Percentiles rank a stretch among this genome's conserved stretches.
These are phyloP conservation scores for Euglossa dilemma DNA, from an alignment of 1,140 invertebrate genomes.

Conservation along the genomic window DNA sequence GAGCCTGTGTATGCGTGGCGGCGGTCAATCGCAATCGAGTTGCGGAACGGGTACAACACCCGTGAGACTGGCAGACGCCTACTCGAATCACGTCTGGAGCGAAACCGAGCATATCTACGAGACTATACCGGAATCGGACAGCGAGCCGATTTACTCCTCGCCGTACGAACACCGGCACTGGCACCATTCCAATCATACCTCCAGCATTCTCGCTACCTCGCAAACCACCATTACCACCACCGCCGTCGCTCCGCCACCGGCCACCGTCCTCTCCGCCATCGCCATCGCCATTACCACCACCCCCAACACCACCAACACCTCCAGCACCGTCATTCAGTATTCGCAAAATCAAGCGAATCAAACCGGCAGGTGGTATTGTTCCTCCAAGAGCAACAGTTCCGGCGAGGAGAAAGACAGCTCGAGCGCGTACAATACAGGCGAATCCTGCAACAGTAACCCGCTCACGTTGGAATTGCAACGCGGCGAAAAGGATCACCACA, in stretches of 20 bases:
- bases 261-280: not conserved
- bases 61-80: constrained; percentile 74
- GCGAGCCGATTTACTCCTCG: constrained; percentile 87
- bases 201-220: constrained; percentile 11
- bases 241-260: not conserved
- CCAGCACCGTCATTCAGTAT: not conserved
- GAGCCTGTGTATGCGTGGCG: constrained; percentile 63
- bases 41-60: constrained; percentile 30
- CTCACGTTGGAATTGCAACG: constrained; percentile 85
- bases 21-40: constrained; percentile 57
- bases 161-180: constrained; percentile 84
- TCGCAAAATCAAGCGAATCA: constrained; percentile 31
- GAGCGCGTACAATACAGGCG: constrained; percentile 91
- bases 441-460: constrained; percentile 88
- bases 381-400: constrained; percentile 82
- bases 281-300: not conserved
- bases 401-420: constrained; percentile 86
- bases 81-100: constrained; percentile 76
- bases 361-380: constrained; percentile 78
- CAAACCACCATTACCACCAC: not conserved
- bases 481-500: constrained; percentile 78
- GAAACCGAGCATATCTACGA: constrained; percentile 87
- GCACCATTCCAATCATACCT: constrained; percentile 58
- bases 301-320: not conserved
- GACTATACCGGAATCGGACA: constrained; percentile 86